Conservation (phyloP, 2,797 vertebrate species). For the Diglossa cyanea region DNA sequence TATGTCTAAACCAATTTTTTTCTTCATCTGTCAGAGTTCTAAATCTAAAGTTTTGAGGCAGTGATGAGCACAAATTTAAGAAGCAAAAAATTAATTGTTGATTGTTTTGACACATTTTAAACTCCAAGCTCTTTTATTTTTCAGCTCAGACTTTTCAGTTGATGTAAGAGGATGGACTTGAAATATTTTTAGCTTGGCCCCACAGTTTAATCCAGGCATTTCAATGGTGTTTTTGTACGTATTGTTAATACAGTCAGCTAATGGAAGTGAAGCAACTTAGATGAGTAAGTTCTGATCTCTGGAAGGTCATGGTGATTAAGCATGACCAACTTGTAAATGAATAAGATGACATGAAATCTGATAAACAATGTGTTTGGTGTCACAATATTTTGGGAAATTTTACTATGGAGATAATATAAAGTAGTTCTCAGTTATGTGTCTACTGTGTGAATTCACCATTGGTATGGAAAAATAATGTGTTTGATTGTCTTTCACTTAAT, state of each 20-base stretch:
- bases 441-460: not conserved
- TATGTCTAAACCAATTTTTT: conserved; percentile 43
- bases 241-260: not conserved
- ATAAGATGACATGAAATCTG: not conserved
- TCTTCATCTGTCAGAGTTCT: conserved; percentile 76
- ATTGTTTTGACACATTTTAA: not conserved
- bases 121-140: not conserved
- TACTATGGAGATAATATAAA: not conserved
- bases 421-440: not conserved
- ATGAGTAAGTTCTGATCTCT: not conserved
- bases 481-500: not conserved
- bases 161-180: not conserved
- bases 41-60: not conserved
- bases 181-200: not conserved
- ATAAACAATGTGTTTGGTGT: not conserved
- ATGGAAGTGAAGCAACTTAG: not conserved
- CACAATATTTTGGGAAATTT: not conserved
- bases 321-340: not conserved
- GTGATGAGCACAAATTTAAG: not conserved
- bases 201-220: not conserved
- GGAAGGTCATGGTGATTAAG: not conserved
- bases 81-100: not conserved
- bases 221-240: not conserved
- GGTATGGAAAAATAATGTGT: not conserved
- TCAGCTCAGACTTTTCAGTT: not conserved